Percentiles rank a stretch among this genome's conserved stretches.
These are phyloP conservation scores for Lymantria dispar DNA, from an alignment of 2,888 invertebrate genomes.

Conservation along the genomic window DNA sequence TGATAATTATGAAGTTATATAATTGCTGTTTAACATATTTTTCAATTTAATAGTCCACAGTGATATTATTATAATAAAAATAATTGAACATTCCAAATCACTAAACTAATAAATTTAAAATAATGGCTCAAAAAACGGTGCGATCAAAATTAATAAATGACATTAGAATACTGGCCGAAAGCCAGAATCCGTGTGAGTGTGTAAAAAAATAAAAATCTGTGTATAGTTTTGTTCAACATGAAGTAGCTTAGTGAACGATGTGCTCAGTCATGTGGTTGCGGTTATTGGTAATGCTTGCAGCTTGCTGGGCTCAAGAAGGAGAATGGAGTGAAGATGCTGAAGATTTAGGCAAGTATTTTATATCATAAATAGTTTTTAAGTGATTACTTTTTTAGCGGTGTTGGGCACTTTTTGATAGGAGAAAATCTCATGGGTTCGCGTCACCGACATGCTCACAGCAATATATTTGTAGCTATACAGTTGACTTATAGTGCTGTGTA, in stretches of 20 bases:
- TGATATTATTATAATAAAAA: background rate
- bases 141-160: slow-evolving; percentile 4
- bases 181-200: slow-evolving; percentile 15
- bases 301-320: slow-evolving; percentile 75
- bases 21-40: too few species aligned
- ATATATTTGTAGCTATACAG: too few species aligned
- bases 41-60: background rate
- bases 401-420: too few species aligned
- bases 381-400: too few species aligned
- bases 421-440: too few species aligned
- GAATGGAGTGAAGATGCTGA: slow-evolving; percentile 79
- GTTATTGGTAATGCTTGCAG: slow-evolving; percentile 68
- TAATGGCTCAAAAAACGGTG: slow-evolving; percentile 12
- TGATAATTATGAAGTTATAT: too few species aligned
- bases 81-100: background rate
- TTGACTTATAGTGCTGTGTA: too few species aligned
- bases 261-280: slow-evolving; percentile 70
- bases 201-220: slow-evolving; percentile 27
- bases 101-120: slow-evolving; percentile 2
- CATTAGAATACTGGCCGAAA: slow-evolving; percentile 14
- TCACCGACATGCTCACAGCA: too few species aligned
- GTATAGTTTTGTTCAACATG: slow-evolving; percentile 46
- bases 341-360: slow-evolving; percentile 57
- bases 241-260: slow-evolving; percentile 50
- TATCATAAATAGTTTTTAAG: too few species aligned